Percentiles rank a stretch among this genome's conserved stretches.
phyloP scores from a whole-genome alignment of 2,888 invertebrate species.

The Caenorhabditis auriculariae region DNA sequence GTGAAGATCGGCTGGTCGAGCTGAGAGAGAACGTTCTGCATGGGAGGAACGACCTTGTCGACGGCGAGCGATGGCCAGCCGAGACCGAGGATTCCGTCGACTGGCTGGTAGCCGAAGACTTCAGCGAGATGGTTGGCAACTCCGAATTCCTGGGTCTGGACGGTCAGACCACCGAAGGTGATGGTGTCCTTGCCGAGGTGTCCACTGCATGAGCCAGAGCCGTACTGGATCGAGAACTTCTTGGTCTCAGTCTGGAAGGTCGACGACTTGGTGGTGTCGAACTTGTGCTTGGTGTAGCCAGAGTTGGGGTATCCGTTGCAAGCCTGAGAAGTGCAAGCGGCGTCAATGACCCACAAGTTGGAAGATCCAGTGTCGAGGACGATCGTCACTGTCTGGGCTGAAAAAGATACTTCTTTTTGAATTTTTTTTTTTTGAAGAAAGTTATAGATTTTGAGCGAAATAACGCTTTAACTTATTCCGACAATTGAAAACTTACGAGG shows the following conservation, averaged over 20 bases:
- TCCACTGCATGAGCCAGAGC: conserved; percentile 54
- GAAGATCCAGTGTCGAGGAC: conserved; percentile 55
- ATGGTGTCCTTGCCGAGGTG: conserved; percentile 47
- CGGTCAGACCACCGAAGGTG: conserved; percentile 47
- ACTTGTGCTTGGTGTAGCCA: conserved; percentile 49
- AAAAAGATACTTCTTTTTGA: neutral
- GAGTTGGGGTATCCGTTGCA: conserved; percentile 47
- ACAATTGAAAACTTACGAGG: conserved; percentile 16
- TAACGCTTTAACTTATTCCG: neutral
- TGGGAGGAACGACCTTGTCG: conserved; percentile 86
- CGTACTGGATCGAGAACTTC: conserved; percentile 53
- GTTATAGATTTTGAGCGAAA: neutral
- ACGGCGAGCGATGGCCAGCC: conserved; percentile 73
- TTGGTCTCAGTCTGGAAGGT: conserved; percentile 40
- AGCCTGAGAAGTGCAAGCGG: conserved; percentile 42
- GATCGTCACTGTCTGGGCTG: conserved; percentile 45
- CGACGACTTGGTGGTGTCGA: conserved; percentile 51
- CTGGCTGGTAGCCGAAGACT: conserved; percentile 56
- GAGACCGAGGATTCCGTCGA: conserved; percentile 57
- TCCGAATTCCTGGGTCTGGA: conserved; percentile 48
- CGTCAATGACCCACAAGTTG: conserved; percentile 57
- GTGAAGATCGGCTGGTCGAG: conserved; percentile 78
- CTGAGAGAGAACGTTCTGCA: conserved; percentile 86
- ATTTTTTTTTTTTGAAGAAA: neutral
- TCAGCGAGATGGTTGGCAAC: conserved; percentile 44